Base-by-base conservation (phyloP, 2,888 invertebrate genomes). In the Pyrrhosoma nymphula region DNA sequence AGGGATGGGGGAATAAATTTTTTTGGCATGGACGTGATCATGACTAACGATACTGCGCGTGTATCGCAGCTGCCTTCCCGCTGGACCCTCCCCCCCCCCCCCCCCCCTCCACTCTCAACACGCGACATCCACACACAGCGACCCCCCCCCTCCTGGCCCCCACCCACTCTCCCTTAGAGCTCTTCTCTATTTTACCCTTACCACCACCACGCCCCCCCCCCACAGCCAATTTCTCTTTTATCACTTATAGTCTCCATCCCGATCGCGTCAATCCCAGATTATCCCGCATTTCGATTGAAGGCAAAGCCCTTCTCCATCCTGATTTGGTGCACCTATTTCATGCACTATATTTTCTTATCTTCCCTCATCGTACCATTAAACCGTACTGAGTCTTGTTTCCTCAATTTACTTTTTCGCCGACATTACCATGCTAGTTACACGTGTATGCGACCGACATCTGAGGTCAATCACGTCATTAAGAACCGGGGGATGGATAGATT, bases 31-130 rank as follows among this genome's bases (percentile, higher is more conserved):
- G 55, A 89, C 18, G 56, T 39, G 69, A 69, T 23, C 60, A 63
- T 82, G 60, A 91, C 91, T 91, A 91, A 93, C 93, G 47, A 60
- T 47, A 93, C 47, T 39, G 63, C 47, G 63, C 16, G 93, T 16
- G 47, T 93, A 93, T 93, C 93, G 60, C 93, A 93, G 93, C 93
- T 93, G 93, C 69, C 93, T 26, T n/a, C 55, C 55, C 47, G 0
- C 47, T 56, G 20, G 2, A 30, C 35, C 14, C 20, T 35, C 23
- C 47, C 26, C 2, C 75, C 69, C 35, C 0, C 69, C 18, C 23
- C n/a, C 47, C 18, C 6, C 56, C 35, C 23, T 30, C 18, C 0
- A 20, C 60, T n/a, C n/a, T n/a, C n/a, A n/a, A n/a, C 60, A 20
- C 18, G 60, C 60, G 60, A 60, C 60, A 60, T 60, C 60, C 60